Base-by-base conservation (phyloP, 2,113 vertebrate genomes). In the Chaenogobius annularis region DNA sequence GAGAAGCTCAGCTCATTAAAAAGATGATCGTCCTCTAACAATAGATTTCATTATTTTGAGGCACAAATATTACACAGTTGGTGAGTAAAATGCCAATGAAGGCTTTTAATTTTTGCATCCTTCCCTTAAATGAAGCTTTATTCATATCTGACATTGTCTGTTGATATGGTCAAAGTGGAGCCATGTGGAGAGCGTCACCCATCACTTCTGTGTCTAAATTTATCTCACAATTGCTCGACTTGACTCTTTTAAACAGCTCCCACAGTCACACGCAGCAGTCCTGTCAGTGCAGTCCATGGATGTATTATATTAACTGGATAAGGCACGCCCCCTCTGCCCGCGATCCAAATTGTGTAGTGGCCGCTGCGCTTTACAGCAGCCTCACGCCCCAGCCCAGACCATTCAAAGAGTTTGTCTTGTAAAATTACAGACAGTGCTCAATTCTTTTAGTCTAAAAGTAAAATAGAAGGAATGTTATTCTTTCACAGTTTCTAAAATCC, bases 191-290 rank as follows among this genome's bases (percentile, higher is more conserved):
- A 56, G n/a, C 3, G n/a, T 55, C 54, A 22, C 13, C n/a, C 14
- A 8, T 59, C 2, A 1, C 46, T 22, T 14, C 37, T 46, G 26
- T 43, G 55, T 59, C 64, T 10, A 66, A 59, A 55, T 54, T 9
- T 12, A 54, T 43, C 46, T 62, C 62, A 62, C 58, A 69, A 80
- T 64, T 66, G 31, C 62, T 73, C 68, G 70, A 50, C 10, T 59
- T 69, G 78, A 74, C 72, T 75, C 50, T 59, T 0, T 37, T 31
- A 2, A 75, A 69, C 66, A 72, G 75, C 65, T 72, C 65, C 46
- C 74, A n/a, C 48, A 64, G 40, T 44, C 37, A 56, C 46, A 69
- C 66, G 66, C 37, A 7, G 37, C 37, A 7, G 65, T 7, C 64
- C 56, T 26, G 66, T 37, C 40, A 26, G 10, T 44, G 50, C 22